A percentile compares a stretch with the other conserved stretches of the same genome.
Conservation (phyloP, 2,113 vertebrate species). For the Phasianus colchicus region DNA sequence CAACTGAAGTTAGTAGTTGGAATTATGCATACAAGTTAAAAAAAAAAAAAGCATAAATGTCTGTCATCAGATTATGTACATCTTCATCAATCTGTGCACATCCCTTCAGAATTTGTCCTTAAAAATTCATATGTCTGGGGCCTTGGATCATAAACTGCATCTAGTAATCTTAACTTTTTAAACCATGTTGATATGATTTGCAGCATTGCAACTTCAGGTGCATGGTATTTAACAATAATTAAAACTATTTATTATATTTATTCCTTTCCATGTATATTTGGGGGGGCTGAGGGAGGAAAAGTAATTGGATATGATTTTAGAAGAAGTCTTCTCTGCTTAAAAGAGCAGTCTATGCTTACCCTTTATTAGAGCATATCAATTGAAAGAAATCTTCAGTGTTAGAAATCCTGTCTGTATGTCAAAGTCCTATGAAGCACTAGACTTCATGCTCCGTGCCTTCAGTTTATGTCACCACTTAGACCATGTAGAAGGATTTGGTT, state of each 20-base stretch:
- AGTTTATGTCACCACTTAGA: not conserved
- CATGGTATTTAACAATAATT: not conserved
- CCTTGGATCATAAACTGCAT: constrained; percentile 39
- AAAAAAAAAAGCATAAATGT: constrained; percentile 25
- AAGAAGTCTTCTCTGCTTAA: not conserved
- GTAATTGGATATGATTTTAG: not conserved
- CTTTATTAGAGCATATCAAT: not conserved
- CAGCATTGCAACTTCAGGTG: not conserved
- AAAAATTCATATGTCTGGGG: constrained; percentile 40
- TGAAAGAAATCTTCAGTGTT: not conserved
- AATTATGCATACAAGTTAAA: constrained; percentile 25
- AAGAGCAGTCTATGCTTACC: not conserved
- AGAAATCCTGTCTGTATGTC: not conserved
- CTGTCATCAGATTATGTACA: constrained; percentile 37
- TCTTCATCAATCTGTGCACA: constrained; percentile 6
- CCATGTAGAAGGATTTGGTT: not conserved
- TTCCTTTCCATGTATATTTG: not conserved
- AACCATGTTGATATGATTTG: not conserved
- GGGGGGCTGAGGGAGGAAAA: not conserved
- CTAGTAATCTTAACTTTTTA: not conserved
- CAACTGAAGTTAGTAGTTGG: constrained; percentile 34
- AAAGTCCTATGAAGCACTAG: not conserved
- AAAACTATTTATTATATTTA: not conserved
- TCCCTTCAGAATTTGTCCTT: constrained; percentile 36
- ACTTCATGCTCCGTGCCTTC: not conserved